Percentiles rank a stretch among this genome's conserved stretches.
Evolutionary conservation across 2,888 invertebrate genomes (phyloP).

Genomic region (Zygogramma bicolorata): DNA sequence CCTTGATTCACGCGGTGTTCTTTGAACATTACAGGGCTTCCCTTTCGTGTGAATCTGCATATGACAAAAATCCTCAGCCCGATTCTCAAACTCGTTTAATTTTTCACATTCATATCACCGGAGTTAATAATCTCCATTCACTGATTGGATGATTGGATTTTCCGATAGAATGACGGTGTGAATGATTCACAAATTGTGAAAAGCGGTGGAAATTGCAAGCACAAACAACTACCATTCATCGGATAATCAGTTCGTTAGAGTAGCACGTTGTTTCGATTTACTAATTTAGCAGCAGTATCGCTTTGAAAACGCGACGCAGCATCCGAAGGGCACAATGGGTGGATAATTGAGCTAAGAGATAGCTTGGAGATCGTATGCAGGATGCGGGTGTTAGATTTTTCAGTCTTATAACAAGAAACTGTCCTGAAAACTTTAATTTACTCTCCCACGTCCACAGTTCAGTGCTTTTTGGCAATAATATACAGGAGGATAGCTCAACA

Average conservation of each 20-base stretch:
- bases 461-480: too few relatives aligned
- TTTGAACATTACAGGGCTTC: too few relatives aligned
- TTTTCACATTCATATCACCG: constrained; percentile 8
- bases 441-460: too few relatives aligned
- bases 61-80: too few relatives aligned
- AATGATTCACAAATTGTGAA: constrained; percentile 6
- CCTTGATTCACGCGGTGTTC: too few relatives aligned
- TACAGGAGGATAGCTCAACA: too few relatives aligned
- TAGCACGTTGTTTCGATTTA: constrained; percentile 11
- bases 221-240: constrained; percentile 7
- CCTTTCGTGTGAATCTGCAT: too few relatives aligned
- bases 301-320: background rate
- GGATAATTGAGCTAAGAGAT: constrained; percentile 8
- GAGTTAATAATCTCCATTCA: background rate
- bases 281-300: constrained; percentile 9
- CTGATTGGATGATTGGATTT: background rate
- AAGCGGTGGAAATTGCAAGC: constrained; percentile 8
- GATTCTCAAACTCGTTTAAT: background rate
- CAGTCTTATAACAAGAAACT: too few relatives aligned
- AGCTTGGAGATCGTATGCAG: background rate
- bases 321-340: background rate
- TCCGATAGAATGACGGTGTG: background rate
- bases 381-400: background rate
- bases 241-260: constrained; percentile 22
- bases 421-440: too few relatives aligned